A percentile compares a stretch with the other conserved stretches of the same genome.
Conservation (phyloP, 2,888 invertebrate genomes). For the Melanostoma scalare region DNA sequence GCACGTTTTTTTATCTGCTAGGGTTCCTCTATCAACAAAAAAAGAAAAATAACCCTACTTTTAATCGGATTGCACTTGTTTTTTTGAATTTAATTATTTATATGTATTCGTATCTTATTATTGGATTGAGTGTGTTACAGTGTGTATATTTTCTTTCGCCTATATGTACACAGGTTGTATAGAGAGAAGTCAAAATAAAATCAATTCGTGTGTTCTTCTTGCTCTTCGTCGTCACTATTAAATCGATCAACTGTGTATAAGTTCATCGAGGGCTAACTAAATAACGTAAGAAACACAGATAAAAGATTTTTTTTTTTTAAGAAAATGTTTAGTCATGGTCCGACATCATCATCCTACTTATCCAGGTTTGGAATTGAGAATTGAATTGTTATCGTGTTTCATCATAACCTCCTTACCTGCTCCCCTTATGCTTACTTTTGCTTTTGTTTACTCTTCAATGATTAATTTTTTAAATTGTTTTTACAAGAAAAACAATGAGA, state of each 20-base stretch:
- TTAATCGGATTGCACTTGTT: conserved; percentile 60
- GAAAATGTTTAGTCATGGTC: conserved; percentile 16
- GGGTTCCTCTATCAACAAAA: neutral
- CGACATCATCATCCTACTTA: neutral
- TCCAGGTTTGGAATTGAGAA: conserved; percentile 45
- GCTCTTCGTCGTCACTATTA: conserved; percentile 18
- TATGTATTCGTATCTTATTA: conserved; percentile 8
- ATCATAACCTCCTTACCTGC: neutral
- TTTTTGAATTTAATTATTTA: conserved; percentile 59
- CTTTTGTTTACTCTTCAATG: conserved; percentile 20
- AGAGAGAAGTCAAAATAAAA: conserved; percentile 49
- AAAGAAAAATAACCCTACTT: conserved; percentile 1
- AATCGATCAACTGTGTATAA: conserved; percentile 47
- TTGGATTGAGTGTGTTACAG: conserved; percentile 51
- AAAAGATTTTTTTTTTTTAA: conserved; percentile 13
- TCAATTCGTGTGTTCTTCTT: conserved; percentile 45
- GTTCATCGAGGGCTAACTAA: conserved; percentile 49
- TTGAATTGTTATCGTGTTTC: conserved; percentile 15
- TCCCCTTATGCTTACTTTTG: neutral
- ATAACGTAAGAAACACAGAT: conserved; percentile 50
- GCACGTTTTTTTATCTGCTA: conserved; percentile 41
- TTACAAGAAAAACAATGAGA: neutral
- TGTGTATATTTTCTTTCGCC: conserved; percentile 52
- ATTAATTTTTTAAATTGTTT: conserved; percentile 10
- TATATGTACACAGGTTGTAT: conserved; percentile 61